Conservation (phyloP, 2,888 invertebrate genomes). For the Xestia rhomboidea region DNA sequence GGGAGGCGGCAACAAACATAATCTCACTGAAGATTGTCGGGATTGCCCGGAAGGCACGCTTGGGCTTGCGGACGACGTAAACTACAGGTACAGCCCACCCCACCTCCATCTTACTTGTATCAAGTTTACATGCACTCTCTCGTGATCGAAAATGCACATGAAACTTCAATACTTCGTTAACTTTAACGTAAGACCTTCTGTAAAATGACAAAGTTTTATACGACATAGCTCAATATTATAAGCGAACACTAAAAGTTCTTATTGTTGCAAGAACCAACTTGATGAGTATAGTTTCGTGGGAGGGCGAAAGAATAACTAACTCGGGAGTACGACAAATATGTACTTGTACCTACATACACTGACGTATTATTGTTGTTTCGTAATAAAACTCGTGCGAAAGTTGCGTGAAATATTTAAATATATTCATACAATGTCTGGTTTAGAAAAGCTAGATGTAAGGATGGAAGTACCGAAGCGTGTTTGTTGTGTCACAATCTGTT, state of each 20-base stretch:
- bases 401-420: conserved; percentile 45
- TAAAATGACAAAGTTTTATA: conserved; percentile 27
- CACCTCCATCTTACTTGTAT: background rate
- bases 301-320: conserved; percentile 15
- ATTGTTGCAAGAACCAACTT: conserved; percentile 10
- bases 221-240: background rate
- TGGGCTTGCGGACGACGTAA: background rate
- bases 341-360: conserved; percentile 1
- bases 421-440: conserved; percentile 35
- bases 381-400: conserved; percentile 41
- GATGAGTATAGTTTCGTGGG: conserved; percentile 18
- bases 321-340: conserved; percentile 27
- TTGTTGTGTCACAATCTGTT: conserved; percentile 15
- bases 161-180: conserved; percentile 10
- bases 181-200: background rate
- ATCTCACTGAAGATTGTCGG: background rate
- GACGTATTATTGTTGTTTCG: conserved; percentile 27
- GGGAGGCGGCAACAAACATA: background rate
- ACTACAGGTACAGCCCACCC: background rate
- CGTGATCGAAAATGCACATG: conserved; percentile 21
- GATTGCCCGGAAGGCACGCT: no score
- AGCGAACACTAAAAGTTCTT: background rate
- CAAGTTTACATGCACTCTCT: conserved; percentile 10
- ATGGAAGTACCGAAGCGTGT: background rate
- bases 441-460: conserved; percentile 10